These are phyloP conservation scores for Helicolenus hilgendorfi DNA, from an alignment of 2,797 vertebrate species.

Conservation along the genomic window DNA sequence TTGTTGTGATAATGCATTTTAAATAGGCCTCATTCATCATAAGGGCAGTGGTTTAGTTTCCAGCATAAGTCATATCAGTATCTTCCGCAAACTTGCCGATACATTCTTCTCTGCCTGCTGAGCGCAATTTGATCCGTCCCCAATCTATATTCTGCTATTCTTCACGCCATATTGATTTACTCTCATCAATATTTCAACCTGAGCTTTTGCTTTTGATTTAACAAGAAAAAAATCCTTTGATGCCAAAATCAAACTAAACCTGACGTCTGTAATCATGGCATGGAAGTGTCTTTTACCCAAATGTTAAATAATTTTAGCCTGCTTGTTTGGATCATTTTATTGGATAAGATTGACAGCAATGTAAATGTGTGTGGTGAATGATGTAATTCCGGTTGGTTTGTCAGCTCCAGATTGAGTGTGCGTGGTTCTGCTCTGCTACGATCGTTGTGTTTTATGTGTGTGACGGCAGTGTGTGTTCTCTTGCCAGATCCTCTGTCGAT, in stretches of 20 bases:
- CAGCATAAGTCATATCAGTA: slow-evolving; percentile 31
- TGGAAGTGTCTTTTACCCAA: not conserved
- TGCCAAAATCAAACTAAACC: not conserved
- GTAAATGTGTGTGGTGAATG: not conserved
- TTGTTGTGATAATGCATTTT: not conserved
- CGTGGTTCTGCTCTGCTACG: not conserved
- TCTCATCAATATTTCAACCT: slow-evolving; percentile 67
- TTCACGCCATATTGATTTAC: slow-evolving; percentile 60
- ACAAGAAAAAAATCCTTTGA: slow-evolving; percentile 13
- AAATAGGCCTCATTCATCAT: slow-evolving; percentile 19
- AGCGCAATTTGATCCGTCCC: slow-evolving; percentile 62
- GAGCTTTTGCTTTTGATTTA: slow-evolving; percentile 38
- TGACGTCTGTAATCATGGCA: not conserved
- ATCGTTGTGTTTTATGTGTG: not conserved
- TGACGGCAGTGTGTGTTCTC: slow-evolving; percentile 20
- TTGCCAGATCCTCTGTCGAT: slow-evolving; percentile 96
- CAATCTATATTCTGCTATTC: slow-evolving; percentile 70
- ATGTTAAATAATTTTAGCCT: not conserved
- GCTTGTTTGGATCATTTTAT: not conserved
- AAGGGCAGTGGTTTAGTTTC: slow-evolving; percentile 27
- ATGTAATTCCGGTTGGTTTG: not conserved
- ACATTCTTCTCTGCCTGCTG: slow-evolving; percentile 36
- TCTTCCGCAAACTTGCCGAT: slow-evolving; percentile 35
- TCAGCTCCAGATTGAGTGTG: not conserved
- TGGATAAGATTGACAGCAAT: not conserved